Percentiles rank a stretch among this genome's conserved stretches.
Conservation (phyloP, 2,797 vertebrate genomes). For the Nothura maculosa region DNA sequence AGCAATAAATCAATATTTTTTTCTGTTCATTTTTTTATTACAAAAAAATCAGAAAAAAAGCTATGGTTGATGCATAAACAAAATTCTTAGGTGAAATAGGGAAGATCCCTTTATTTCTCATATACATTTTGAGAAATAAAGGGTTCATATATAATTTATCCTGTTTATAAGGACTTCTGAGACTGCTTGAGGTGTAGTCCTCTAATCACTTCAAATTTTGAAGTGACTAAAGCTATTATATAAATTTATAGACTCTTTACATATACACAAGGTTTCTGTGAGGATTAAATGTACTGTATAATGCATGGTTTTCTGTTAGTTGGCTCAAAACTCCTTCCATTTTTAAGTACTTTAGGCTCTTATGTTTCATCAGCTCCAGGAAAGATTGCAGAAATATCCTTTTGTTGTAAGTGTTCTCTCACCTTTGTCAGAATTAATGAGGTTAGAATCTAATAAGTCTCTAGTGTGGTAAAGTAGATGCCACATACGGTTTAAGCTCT, state of each 20-base stretch:
- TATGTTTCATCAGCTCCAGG: neutral
- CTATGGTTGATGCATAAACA: neutral
- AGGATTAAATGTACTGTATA: neutral
- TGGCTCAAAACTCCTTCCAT: neutral
- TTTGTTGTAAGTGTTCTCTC: neutral
- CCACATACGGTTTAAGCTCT: neutral
- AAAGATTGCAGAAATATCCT: neutral
- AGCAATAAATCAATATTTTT: neutral
- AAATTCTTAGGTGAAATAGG: neutral
- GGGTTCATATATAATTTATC: too few species aligned
- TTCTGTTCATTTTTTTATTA: neutral
- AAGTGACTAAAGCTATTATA: neutral
- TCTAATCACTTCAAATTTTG: neutral
- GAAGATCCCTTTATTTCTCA: neutral
- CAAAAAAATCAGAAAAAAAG: neutral
- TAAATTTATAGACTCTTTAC: neutral
- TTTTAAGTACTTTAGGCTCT: neutral
- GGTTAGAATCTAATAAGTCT: neutral
- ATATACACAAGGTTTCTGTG: neutral
- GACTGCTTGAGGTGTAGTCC: neutral
- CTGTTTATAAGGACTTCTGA: neutral
- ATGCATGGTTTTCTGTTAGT: neutral
- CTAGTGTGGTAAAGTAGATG: neutral
- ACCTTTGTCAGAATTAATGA: neutral
- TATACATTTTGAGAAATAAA: neutral